Conservation (phyloP, 2,888 invertebrate genomes). For the Minunthozetes semirufus region DNA sequence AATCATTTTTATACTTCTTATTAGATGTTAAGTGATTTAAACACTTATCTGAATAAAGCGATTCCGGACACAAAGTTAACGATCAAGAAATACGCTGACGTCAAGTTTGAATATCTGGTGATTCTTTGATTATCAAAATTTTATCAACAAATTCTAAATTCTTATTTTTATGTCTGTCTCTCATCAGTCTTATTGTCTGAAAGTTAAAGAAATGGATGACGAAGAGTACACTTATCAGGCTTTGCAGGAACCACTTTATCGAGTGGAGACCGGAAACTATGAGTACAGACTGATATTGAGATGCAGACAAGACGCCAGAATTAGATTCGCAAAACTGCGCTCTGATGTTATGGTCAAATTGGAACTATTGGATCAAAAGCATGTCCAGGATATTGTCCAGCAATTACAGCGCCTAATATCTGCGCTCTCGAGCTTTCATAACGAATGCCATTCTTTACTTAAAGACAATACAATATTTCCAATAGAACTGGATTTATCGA, state of each 20-base stretch:
- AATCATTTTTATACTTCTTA: conserved; percentile 40
- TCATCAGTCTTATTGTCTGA: conserved; percentile 79
- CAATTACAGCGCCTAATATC: conserved; percentile 68
- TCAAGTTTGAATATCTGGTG: conserved; percentile 91
- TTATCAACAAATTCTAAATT: neutral
- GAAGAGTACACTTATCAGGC: conserved; percentile 85
- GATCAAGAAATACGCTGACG: conserved; percentile 94
- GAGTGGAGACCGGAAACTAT: conserved; percentile 98
- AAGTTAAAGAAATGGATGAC: conserved; percentile 99
- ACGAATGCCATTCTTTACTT: conserved; percentile 68
- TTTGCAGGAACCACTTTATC: conserved; percentile 88
- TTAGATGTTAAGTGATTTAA: conserved; percentile 83
- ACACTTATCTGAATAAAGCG: conserved; percentile 92
- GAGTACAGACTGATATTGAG: conserved; percentile 91
- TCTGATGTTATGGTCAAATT: conserved; percentile 78
- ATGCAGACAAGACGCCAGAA: conserved; percentile 88
- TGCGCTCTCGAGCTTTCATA: conserved; percentile 68
- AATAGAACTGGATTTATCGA: conserved; percentile 88
- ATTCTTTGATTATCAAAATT: conserved; percentile 21
- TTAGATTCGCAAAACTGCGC: conserved; percentile 69
- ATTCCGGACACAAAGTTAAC: conserved; percentile 97
- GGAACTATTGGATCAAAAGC: conserved; percentile 94
- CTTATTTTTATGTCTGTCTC: neutral
- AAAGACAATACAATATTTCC: conserved; percentile 76
- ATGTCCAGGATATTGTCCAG: conserved; percentile 82